Base-by-base conservation (phyloP, 2,888 invertebrate species). In the Lycophotia porphyrea region DNA sequence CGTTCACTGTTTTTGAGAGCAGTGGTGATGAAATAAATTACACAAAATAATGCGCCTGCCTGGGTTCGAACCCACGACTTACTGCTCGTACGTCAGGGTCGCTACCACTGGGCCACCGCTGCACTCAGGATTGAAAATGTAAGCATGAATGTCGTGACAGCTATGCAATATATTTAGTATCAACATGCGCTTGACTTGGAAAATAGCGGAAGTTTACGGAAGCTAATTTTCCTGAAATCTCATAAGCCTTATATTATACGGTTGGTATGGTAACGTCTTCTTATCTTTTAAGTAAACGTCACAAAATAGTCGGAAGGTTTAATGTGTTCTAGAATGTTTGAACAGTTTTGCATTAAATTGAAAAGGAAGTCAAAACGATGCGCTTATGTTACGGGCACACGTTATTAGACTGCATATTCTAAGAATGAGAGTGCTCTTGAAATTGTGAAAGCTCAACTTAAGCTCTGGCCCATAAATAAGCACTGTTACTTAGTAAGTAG, bases 401-500 rank as follows among this genome's bases (percentile, higher is more conserved):
- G 15, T n/a, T n/a, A 4, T n/a, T 13, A 39, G 18, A 18, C 18
- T 39, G 4, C 39, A 18, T 39, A 27, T 27, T 27, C 5, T 39
- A 1, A 15, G n/a, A 39, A 39, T 39, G 7, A 39, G 18, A 27
- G n/a, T 27, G 39, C 39, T 39, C n/a, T 63, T 39, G 8, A 63
- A 63, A n/a, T 39, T n/a, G 8, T 39, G 15, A 63, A 39, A 39
- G 27, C n/a, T 63, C n/a, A 39, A 39, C 63, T 63, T 9, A 27
- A 64, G 21, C 5, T 64, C 49, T 42, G 1, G 3, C 24, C 58
- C 27, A 76, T 68, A 81, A 75, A 80, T 67, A 58, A 80, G n/a
- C 61, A 39, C 21, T 24, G 60, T 34, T 21, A 27, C 11, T 64
- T n/a, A 9, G 1, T 52, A 70, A 69, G 42, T 61, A 67, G 34